A percentile compares a stretch with the other conserved stretches of the same genome.
These are phyloP conservation scores for Madoqua kirkii DNA, from an alignment of 2,113 vertebrate species.

Conservation along the genomic window DNA sequence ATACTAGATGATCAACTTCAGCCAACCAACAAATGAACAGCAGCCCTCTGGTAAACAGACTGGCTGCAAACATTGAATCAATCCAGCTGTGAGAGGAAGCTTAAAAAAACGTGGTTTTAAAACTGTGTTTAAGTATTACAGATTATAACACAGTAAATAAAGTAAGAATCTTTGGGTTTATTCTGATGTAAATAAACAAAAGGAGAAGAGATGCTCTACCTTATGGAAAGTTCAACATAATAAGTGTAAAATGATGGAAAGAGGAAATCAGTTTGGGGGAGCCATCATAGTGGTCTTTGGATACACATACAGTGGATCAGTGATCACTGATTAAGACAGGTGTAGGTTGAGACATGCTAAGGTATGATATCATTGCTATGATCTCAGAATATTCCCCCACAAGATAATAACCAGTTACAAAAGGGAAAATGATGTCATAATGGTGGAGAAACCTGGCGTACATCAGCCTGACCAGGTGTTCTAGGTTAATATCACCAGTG, in stretches of 20 bases:
- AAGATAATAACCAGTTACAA: neutral
- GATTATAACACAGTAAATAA: neutral
- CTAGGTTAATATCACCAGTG: neutral
- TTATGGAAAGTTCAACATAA: neutral
- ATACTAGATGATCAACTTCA: slow-evolving; percentile 50
- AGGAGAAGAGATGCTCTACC: neutral
- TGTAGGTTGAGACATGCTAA: neutral
- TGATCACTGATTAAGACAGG: neutral
- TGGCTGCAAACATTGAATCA: neutral
- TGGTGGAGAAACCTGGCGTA: neutral
- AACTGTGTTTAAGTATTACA: neutral
- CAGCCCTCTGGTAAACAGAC: neutral
- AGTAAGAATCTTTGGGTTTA: neutral
- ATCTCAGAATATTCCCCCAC: neutral
- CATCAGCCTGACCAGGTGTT: neutral
- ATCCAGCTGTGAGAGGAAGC: neutral
- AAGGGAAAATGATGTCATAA: neutral
- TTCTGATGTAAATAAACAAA: neutral
- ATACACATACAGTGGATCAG: neutral
- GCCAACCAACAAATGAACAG: slow-evolving; percentile 48
- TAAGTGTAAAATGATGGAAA: neutral
- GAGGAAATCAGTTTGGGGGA: neutral
- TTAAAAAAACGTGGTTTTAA: neutral
- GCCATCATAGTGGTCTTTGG: accelerated
- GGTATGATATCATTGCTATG: neutral